Base-by-base conservation (phyloP, 2,113 vertebrate species). In the Tauraco erythrolophus region DNA sequence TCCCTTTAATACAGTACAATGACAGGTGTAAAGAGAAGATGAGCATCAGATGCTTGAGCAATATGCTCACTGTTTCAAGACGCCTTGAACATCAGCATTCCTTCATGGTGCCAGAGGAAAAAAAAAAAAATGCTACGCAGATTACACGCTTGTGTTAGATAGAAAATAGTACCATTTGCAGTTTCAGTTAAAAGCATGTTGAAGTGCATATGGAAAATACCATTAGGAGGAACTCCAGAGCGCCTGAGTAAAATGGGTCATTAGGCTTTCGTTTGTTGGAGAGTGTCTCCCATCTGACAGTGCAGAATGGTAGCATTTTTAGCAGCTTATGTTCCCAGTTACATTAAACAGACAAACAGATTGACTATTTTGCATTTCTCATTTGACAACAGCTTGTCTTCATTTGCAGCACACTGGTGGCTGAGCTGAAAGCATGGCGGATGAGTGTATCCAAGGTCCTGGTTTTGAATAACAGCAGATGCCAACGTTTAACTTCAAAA, bases 341-440 rank as follows among this genome's bases (percentile, higher is more conserved):
- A 98, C 98, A 98, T 98, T 99, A 99, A 99, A 99, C 98, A 99
- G 98, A 99, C 99, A 99, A 99, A 99, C 99, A 99, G 99, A 99
- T 99, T 99, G 99, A 98, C 98, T 99, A 97, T 98, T 99, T 99
- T 99, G 98, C 98, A 98, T 98, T 98, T 99, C 98, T 99, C 98
- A 98, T 99, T 98, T 99, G 99, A 99, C 98, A 98, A 98, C 98
- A 99, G 98, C 99, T 98, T 99, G 98, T 98, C 98, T 98, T 98
- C 98, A 98, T 98, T 98, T 98, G 98, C 98, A 81, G 97, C 98
- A 98, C 98, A 79, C 98, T 96, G 98, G 98, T 98, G 98, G 98
- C 97, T 89, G 91, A 86, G 97, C 98, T 97, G 98, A 98, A 97
- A 98, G 97, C 98, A 86, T 95, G 95, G 98, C 35, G 97, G 97